phyloP scores from a whole-genome alignment of 2,797 vertebrate species.

The Acanthis flammea region DNA sequence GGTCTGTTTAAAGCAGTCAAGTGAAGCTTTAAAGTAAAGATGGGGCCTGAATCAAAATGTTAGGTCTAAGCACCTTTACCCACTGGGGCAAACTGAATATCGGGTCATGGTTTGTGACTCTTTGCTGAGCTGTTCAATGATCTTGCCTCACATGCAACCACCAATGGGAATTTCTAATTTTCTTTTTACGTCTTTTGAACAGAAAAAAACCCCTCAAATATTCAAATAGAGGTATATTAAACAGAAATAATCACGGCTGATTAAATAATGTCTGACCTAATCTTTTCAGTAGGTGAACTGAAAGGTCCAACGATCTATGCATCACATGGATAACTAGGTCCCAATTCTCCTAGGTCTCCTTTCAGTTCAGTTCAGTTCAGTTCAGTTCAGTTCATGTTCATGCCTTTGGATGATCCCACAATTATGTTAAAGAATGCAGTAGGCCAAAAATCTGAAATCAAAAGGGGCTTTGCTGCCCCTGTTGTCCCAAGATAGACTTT shows the following conservation, averaged over 20 bases:
- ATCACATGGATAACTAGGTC: neutral
- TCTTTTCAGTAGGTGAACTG: neutral
- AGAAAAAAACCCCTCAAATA: neutral
- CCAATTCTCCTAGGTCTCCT: neutral
- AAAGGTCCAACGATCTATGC: neutral
- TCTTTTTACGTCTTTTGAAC: neutral
- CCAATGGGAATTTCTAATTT: neutral
- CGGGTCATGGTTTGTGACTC: neutral
- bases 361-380: neutral
- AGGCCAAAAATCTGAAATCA: neutral
- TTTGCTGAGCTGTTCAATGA: neutral
- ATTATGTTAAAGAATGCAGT: neutral
- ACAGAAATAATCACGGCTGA: neutral
- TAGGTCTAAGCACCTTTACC: neutral
- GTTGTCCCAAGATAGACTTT: fast-evolving
- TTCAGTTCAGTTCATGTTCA: neutral
- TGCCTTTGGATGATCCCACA: neutral
- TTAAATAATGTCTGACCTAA: neutral
- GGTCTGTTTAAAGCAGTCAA: constrained; percentile 14
- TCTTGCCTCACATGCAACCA: neutral
- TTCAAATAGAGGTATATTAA: neutral
- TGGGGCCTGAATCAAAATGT: neutral
- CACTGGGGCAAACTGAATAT: neutral
- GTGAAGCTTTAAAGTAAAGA: constrained; percentile 21
- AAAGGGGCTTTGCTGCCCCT: neutral